Base-by-base conservation (phyloP, 2,888 invertebrate genomes). In the Taphrorychus bicolor region DNA sequence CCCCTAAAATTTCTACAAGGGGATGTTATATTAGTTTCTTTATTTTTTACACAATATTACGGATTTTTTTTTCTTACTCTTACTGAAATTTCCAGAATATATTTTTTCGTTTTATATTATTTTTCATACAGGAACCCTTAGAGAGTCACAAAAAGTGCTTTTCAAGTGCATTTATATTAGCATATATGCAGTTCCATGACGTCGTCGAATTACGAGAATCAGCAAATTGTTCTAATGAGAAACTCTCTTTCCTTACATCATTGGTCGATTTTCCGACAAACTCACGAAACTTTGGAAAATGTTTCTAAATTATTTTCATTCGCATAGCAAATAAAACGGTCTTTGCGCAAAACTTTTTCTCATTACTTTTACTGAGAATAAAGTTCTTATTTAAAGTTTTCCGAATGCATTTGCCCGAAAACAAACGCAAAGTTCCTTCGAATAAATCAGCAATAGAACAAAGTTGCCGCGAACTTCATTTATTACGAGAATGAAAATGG, bases 381-480 rank as follows among this genome's bases (percentile, higher is more conserved):
- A 54, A 32, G 51, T 32, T 61, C 52, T 48, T 62, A 40, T 62
- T 62, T 48, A 62, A 62, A 62, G 48, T 49, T 62, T 23, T 14
- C 22, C 24, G 32, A 61, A 62, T 56, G 56, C 56, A 56, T 62
- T 62, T 62, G 24, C 56, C 23, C 16, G 63, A 41, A 51, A 64
- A 57, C 57, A 64, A 49, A 64, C 49, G 63, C 63, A 64, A 64
- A 64, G 58, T 64, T 57, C 54, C 56, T 40, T 21, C 19, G 51
- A 58, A 64, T 58, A 58, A 64, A 64, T 64, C 48, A 51, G 58
- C 40, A 64, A 49, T 64, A 42, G 58, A 57, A 45, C 51, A 51
- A 64, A 64, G 63, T 64, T 58, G 52, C 42, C 22, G 32, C 16
- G 19, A 57, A 57, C n/a, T 57, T 57, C 42, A 57, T 41, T 57